Evolutionary conservation across 2,113 vertebrate species (phyloP), one percentile per base, ranked within the genome.

Genomic region (Entelurus aequoreus): DNA sequence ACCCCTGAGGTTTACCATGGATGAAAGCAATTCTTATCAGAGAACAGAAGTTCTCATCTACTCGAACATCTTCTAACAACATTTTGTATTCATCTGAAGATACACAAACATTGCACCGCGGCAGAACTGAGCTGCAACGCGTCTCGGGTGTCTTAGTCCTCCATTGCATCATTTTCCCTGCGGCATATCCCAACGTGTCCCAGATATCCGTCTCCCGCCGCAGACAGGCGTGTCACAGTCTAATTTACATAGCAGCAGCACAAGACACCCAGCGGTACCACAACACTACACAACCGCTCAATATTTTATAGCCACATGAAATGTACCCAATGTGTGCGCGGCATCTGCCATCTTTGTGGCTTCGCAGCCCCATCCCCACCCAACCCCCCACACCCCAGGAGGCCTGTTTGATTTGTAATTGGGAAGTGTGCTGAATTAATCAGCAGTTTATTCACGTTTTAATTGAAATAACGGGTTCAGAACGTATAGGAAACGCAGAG

Each of bases 371-470:
- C 1, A 28, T 28, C 28, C 28, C 28, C 28, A 1, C 28, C 28
- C 28, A 28, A 28, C 28, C 28, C 28, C 28, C 28, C 28, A 28
- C 28, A 28, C 42, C 42, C 91, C 89, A 90, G 88, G 93, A 94
- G 94, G 90, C 91, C 88, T 88, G 93, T 94, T 96, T 94, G 92
- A 95, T 94, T 93, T 94, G 93, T 94, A 98, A 97, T 95, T 93
- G 93, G 92, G 93, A 90, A 93, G 92, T 93, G 94, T 93, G 91
- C 93, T 96, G 94, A 96, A 96, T 97, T 96, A 95, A 97, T 96
- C 93, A 96, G 93, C 93, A 94, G 91, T 96, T 95, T 96, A 94
- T 94, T 92, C 90, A 90, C 78, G 83, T 90, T 94, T 93, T 93
- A 92, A 94, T 90, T 93, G 92, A 94, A 94, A 93, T 91, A 93